Evolutionary conservation across 1,140 invertebrate genomes (phyloP), one percentile per base, ranked within the genome.

Genomic region (Pissodes strobi): DNA sequence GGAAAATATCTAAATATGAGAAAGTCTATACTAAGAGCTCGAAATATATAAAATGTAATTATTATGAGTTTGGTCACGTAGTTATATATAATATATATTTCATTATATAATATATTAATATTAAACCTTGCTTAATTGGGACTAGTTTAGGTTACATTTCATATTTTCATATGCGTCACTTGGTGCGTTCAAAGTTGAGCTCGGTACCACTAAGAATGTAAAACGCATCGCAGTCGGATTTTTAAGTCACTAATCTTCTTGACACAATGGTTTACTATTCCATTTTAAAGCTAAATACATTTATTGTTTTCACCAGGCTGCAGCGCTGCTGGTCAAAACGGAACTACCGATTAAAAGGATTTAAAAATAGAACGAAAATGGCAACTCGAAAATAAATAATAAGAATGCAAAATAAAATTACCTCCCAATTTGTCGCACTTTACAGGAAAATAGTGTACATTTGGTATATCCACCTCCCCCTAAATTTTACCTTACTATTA

Each of bases 151-250:
- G 66, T 74, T 74, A 70, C 63, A 65, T 52, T 62, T 55, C 51
- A 60, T 60, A 60, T 69, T 73, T 69, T 61, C 68, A 69, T 67
- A 70, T 71, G 67, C 69, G 69, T 69, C 72, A 69, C 69, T 69
- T 68, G 72, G 72, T 74, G 73, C 73, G 73, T 74, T 73, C 66
- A 62, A 68, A 68, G 64, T 74, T 74, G 72, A 74, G 72, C 72
- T 70, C 67, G 61, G 65, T 64, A 64, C 57, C 64, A 66, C 60
- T 62, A 53, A 49, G 57, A 56, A 69, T 59, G 45, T 30, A 48
- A 67, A 68, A 68, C 70, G 65, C 64, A 58, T 70, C 66, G 52
- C 57, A 65, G 67, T 68, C 66, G 34, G 51, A 49, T 45, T 37
- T 63, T 55, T 58, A 59, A 65, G 56, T 65, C 56, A 59, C 63